These are phyloP conservation scores for Chironomus tentans DNA, from an alignment of 2,888 invertebrate genomes.

Conservation along the genomic window DNA sequence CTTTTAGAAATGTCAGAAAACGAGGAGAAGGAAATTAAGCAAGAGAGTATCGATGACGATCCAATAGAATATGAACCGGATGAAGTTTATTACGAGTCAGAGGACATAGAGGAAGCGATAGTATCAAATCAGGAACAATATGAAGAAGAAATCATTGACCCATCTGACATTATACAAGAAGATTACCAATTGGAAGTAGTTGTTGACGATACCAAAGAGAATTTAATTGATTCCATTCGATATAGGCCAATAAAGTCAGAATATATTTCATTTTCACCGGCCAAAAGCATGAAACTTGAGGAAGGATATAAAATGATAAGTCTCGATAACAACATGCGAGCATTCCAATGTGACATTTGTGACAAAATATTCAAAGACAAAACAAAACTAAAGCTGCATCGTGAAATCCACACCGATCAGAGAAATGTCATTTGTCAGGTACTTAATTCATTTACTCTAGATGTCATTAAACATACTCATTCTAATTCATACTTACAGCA, in stretches of 20 bases:
- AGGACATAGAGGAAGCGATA: not conserved
- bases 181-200: not conserved
- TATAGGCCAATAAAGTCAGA: not conserved
- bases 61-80: not conserved
- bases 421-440: not conserved
- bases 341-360: not conserved
- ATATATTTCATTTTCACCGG: not conserved
- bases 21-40: no score
- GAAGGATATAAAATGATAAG: not conserved
- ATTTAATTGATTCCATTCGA: not conserved
- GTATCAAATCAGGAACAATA: not conserved
- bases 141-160: not conserved
- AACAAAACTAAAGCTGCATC: not conserved
- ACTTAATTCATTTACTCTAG: no score
- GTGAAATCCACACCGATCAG: not conserved
- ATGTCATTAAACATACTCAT: no score
- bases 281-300: not conserved
- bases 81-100: not conserved
- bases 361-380: not conserved
- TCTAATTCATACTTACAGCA: no score
- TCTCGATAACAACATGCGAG: not conserved
- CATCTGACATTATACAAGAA: not conserved
- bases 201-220: conserved; percentile 16
- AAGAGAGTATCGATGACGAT: not conserved
- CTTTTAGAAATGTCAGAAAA: no score